Conservation (phyloP, 2,888 invertebrate species). For the Sturmia bella region DNA sequence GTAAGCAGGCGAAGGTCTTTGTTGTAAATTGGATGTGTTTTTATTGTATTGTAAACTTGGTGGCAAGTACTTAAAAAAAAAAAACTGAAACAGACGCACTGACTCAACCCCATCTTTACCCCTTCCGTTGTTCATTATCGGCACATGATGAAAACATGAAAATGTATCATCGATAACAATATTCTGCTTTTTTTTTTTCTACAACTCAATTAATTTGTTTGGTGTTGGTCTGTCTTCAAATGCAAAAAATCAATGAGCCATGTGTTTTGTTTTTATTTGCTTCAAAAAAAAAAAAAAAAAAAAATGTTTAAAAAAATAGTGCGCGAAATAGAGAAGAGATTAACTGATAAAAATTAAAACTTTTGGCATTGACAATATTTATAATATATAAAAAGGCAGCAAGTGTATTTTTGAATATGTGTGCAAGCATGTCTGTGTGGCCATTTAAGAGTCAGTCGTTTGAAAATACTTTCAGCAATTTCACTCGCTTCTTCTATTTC, state of each 20-base stretch:
- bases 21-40: constrained; percentile 54
- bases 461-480: too few species aligned
- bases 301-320: too few species aligned
- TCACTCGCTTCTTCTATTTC: too few species aligned
- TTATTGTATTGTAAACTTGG: constrained; percentile 44
- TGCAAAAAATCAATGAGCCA: constrained; percentile 44
- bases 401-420: neutral
- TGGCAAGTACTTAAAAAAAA: constrained; percentile 39
- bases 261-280: constrained; percentile 44
- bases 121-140: constrained; percentile 41
- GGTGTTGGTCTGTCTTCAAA: constrained; percentile 8
- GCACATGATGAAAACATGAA: constrained; percentile 24
- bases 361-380: neutral
- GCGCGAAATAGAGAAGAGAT: constrained; percentile 26
- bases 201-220: constrained; percentile 62
- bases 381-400: constrained; percentile 2
- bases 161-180: constrained; percentile 42
- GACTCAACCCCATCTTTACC: constrained; percentile 25
- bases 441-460: too few species aligned
- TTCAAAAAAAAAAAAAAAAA: too few species aligned
- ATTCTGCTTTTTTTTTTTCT: constrained; percentile 23
- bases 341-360: constrained; percentile 24
- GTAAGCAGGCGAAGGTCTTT: constrained; percentile 48
- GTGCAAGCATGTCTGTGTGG: too few species aligned
- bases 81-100: neutral